Conservation (phyloP, 2,797 vertebrate species). For the Alectoris magna region DNA sequence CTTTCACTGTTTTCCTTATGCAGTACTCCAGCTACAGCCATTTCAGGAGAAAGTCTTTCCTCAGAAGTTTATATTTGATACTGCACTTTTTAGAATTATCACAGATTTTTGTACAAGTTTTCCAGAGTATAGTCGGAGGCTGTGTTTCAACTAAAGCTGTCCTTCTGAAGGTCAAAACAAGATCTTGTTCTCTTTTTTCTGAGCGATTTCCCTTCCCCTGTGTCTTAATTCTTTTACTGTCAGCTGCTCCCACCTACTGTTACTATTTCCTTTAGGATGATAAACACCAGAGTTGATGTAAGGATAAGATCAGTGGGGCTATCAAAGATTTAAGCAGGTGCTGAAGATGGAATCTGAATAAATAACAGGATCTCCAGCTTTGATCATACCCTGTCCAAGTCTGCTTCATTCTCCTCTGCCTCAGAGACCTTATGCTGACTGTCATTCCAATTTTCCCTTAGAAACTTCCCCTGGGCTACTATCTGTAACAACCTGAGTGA, state of each 20-base stretch:
- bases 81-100: not conserved
- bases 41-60: not conserved
- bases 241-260: not conserved
- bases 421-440: not conserved
- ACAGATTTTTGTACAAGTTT: not conserved
- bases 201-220: not conserved
- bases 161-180: constrained; percentile 22
- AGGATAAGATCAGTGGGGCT: not conserved
- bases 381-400: not conserved
- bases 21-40: not conserved
- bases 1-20: not conserved
- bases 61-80: not conserved
- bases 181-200: not conserved
- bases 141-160: not conserved
- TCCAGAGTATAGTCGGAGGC: not conserved
- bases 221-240: constrained; percentile 6
- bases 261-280: constrained; percentile 11
- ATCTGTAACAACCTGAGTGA: not conserved
- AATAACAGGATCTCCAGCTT: not conserved
- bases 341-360: not conserved
- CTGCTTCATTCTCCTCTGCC: not conserved
- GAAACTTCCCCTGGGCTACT: not conserved
- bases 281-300: constrained; percentile 1
- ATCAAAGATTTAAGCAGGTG: constrained; percentile 38
- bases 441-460: not conserved